phyloP scores from a whole-genome alignment of 2,797 vertebrate species.

The Garrulus glandarius region DNA sequence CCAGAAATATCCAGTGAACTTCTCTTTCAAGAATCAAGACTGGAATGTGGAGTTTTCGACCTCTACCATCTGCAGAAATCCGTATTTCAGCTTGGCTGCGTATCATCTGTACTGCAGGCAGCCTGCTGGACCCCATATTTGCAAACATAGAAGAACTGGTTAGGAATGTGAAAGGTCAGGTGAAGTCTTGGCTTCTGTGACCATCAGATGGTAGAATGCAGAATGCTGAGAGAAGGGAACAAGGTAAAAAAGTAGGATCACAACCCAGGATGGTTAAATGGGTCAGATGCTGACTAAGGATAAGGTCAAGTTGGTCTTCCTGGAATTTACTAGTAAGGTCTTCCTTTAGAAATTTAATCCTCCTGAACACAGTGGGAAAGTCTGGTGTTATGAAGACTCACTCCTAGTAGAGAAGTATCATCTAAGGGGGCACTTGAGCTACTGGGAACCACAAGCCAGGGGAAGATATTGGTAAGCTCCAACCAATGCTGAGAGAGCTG shows the following conservation, averaged over 20 bases:
- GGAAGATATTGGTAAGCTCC: neutral
- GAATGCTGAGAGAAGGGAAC: neutral
- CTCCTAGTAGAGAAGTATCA: neutral
- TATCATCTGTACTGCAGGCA: neutral
- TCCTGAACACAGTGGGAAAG: neutral
- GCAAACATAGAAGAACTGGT: neutral
- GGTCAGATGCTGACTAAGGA: neutral
- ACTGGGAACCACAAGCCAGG: neutral
- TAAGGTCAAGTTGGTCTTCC: neutral
- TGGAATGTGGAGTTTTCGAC: neutral
- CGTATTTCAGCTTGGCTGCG: accelerated
- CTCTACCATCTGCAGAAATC: neutral
- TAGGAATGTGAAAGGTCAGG: neutral
- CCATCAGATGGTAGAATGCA: neutral
- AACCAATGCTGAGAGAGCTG: neutral
- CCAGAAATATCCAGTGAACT: neutral
- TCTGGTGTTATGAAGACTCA: neutral
- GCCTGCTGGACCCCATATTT: neutral
- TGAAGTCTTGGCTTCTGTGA: neutral
- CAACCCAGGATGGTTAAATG: neutral
- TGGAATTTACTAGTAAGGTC: neutral
- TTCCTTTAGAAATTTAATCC: neutral
- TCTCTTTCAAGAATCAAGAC: neutral
- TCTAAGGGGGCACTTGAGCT: neutral
- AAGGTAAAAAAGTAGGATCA: neutral